Base-by-base conservation (phyloP, 1,140 invertebrate genomes). In the Patella vulgata region DNA sequence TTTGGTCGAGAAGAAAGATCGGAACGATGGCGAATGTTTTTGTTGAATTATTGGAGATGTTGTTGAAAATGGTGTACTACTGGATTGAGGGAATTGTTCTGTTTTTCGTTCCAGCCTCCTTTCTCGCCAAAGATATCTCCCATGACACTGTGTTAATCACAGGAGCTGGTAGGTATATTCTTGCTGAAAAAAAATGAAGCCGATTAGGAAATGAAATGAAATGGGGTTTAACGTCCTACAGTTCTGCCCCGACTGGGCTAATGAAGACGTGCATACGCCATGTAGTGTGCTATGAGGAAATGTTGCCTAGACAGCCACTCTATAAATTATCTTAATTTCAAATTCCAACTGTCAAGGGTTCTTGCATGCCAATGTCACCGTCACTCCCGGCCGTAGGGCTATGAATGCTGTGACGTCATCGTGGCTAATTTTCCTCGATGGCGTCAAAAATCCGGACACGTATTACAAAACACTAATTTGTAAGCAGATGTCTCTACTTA, bases 141-240 rank as follows among this genome's bases (percentile, higher is more conserved):
- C 91, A 91, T 0, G 90, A 95, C 79, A 88, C 94, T 28, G 90
- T 94, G 2, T 84, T 98, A 11, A 89, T 97, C 1, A 97, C 95
- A 0, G 95, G 95, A 21, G 93, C 91, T 27, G 94, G 91, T 36
- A 64, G 36, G 63, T 44, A 25, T 2, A 28, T 28, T 2, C 14
- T 11, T 14, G 17, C n/a, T n/a, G 23, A n/a, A n/a, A n/a, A n/a
- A n/a, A 51, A n/a, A 27, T 27, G 14, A 5, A 19, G n/a, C 19
- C 5, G 33, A 14, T 17, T 3, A 36, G n/a, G 27, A 11, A 39
- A 19, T 23, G 25, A 11, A 23, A 25, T 39, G 27, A 14, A 27
- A 9, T 1, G 23, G 5, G 21, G 39, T 17, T 39, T 14, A 42
- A 11, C 9, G n/a, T n/a, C n/a, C n/a, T n/a, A n/a, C n/a, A n/a